Evolutionary conservation across 2,888 invertebrate genomes (phyloP), one percentile per base, ranked within the genome.

Genomic region (Aphelenchoides bicaudatus): DNA sequence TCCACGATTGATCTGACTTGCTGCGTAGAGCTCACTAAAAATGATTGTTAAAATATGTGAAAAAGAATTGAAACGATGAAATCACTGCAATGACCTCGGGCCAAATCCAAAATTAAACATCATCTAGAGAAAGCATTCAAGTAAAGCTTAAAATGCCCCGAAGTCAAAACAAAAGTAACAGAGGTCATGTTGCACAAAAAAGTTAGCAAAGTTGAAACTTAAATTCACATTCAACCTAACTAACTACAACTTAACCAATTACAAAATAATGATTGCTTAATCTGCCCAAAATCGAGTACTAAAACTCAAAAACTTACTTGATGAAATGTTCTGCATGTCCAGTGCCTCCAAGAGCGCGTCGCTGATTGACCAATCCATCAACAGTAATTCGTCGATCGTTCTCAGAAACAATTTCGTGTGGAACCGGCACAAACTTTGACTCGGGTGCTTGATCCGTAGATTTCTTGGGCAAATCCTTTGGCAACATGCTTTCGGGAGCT

Each of bases 1-100:
- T 6, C 74, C 76, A 57, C 76, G 76, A 59, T 72, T 75, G 58
- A 77, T 72, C 52, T 76, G 71, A n/a, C 70, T 57, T 5, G 76
- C 74, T 23, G 68, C 58, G 59, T 69, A 63, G 34, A 75, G 59
- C 56, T 75, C 75, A 19, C 74, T 75, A 58, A 59, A 72, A 63
- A 30, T 31, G 23, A 16, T 5, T n/a, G n/a, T n/a, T n/a, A n/a
- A n/a, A n/a, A n/a, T n/a, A n/a, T n/a, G n/a, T n/a, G n/a, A n/a
- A n/a, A 8, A 23, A 29, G 19, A 6, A 23, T n/a, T n/a, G n/a
- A n/a, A n/a, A n/a, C n/a, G n/a, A n/a, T n/a, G n/a, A n/a, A n/a
- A n/a, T n/a, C n/a, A n/a, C n/a, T n/a, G n/a, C n/a, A n/a, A n/a
- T n/a, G n/a, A n/a, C n/a, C n/a, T n/a, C n/a, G n/a, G n/a, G n/a